Evolutionary conservation across 1,140 invertebrate genomes (phyloP).

Genomic region (Drosophila arawakana): DNA sequence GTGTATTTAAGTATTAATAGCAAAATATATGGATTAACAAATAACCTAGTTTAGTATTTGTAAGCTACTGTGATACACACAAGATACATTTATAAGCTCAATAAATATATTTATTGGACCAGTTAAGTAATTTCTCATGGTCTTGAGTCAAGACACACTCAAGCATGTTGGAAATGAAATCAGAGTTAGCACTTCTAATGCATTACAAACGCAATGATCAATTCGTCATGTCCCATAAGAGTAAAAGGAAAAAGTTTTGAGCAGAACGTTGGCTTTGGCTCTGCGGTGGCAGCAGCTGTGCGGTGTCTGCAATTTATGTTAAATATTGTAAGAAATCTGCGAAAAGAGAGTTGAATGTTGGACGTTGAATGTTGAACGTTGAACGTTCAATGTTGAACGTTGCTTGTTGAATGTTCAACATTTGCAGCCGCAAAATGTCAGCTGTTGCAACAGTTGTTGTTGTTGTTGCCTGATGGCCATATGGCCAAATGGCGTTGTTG

Average conservation of each 20-base stretch:
- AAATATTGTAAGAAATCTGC: constrained; percentile 70
- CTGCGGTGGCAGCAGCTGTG: constrained; percentile 44
- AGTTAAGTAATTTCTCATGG: no score
- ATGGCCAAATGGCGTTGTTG: constrained; percentile 50
- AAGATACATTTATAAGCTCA: no score
- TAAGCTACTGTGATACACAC: no score
- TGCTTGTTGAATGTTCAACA: constrained; percentile 49
- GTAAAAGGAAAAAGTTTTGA: background rate
- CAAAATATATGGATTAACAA: no score
- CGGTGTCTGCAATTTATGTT: constrained; percentile 66
- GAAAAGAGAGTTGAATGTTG: constrained; percentile 39
- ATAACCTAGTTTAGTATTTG: no score
- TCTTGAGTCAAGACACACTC: no score
- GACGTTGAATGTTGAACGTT: constrained; percentile 52
- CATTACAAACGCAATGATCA: constrained; percentile 13
- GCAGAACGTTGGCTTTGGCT: constrained; percentile 4
- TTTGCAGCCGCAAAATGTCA: constrained; percentile 68
- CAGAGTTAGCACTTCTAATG: constrained; percentile 8
- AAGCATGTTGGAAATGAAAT: background rate
- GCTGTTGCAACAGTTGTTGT: constrained; percentile 55
- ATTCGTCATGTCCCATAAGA: constrained; percentile 24
- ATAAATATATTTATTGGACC: no score
- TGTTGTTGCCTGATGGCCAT: constrained; percentile 44
- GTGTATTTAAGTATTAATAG: background rate
- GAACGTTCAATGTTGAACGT: constrained; percentile 42